Evolutionary conservation across 2,113 vertebrate species (phyloP).

Genomic region (Myotis yumanensis): DNA sequence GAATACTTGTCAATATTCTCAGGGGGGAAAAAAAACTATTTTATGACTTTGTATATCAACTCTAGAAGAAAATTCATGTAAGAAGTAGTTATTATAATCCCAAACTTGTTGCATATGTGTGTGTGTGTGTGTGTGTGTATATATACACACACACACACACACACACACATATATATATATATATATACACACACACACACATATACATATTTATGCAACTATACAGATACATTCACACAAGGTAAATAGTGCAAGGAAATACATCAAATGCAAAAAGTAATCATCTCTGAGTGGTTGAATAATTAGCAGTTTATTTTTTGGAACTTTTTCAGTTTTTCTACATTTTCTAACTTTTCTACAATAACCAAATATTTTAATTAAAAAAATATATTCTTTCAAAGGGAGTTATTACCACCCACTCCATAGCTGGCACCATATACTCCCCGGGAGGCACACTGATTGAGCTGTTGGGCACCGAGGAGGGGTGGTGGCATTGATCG

Average conservation of each 20-base stretch:
- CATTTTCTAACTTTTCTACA: constrained; percentile 39
- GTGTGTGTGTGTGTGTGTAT: no score
- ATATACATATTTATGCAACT: neutral
- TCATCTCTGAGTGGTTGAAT: neutral
- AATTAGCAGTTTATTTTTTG: neutral
- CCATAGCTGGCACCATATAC: no score
- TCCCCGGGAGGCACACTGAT: neutral
- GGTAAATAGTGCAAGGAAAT: constrained; percentile 14
- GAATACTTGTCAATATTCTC: neutral
- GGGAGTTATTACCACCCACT: neutral
- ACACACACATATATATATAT: neutral
- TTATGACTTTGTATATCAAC: neutral
- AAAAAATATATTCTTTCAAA: neutral
- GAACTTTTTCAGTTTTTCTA: neutral
- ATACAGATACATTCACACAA: neutral
- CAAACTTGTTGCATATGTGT: neutral
- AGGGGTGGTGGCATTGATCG: neutral
- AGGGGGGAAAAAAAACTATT: neutral
- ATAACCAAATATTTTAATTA: neutral
- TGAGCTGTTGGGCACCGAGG: neutral
- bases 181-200: neutral
- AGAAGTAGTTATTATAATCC: constrained; percentile 16
- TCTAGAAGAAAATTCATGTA: neutral
- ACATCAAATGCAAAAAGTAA: neutral
- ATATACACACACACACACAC: no score